Evolutionary conservation across 2,113 vertebrate genomes (phyloP).

Genomic region (Prochilodus magdalenae): DNA sequence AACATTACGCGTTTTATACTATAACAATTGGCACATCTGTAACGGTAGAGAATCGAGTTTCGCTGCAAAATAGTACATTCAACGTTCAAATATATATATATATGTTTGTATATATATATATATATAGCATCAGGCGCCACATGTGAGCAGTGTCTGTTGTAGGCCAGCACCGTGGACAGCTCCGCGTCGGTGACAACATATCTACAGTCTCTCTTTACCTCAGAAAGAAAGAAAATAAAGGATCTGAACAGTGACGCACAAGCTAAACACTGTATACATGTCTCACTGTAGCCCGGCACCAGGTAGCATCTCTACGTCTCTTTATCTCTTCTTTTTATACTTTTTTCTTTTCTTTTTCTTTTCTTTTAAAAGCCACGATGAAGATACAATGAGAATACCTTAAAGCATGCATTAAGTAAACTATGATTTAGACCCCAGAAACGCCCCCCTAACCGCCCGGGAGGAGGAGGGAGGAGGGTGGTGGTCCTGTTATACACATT

Average conservation of each 20-base stretch:
- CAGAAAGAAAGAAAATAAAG: constrained; percentile 35
- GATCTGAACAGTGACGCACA: constrained; percentile 59
- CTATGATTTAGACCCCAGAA: constrained; percentile 50
- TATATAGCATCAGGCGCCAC: constrained; percentile 57
- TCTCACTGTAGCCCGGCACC: constrained; percentile 46
- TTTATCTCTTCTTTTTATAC: constrained; percentile 44
- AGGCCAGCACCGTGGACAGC: constrained; percentile 76
- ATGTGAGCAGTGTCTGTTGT: constrained; percentile 52
- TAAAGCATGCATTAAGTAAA: constrained; percentile 66
- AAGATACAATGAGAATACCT: constrained; percentile 62
- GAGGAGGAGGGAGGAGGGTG: not conserved
- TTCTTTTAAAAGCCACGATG: constrained; percentile 62
- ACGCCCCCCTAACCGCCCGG: not conserved
- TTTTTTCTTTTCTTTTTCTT: constrained; percentile 22
- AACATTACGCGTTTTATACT: constrained; percentile 76
- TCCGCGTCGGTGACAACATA: constrained; percentile 53
- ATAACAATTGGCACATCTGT: constrained; percentile 81
- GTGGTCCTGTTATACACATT: constrained; percentile 58
- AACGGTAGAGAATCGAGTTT: constrained; percentile 64
- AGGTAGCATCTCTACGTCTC: constrained; percentile 25
- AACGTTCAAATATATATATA: constrained; percentile 60
- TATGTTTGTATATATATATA: too few species aligned
- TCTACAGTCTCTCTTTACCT: constrained; percentile 28
- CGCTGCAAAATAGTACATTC: constrained; percentile 69
- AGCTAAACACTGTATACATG: constrained; percentile 55